Evolutionary conservation across 1,140 invertebrate species (phyloP).

Genomic region (Cataglyphis hispanica): DNA sequence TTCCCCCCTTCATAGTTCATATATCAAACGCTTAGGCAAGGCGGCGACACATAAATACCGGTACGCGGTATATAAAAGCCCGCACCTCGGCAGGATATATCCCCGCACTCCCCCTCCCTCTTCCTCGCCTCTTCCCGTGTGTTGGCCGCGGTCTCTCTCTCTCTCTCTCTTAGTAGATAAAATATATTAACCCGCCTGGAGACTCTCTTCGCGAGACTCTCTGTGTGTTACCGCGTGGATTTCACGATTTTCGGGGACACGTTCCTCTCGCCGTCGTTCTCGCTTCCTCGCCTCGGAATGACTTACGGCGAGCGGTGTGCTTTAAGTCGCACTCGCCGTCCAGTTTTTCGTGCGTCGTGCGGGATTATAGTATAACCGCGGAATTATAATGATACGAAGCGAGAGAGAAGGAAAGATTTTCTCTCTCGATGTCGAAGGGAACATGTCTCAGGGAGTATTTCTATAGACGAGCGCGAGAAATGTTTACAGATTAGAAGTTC

Average conservation of each 20-base stretch:
- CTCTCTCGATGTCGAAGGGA: no score
- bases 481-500: neutral
- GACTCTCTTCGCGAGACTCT: neutral
- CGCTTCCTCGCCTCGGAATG: slow-evolving; percentile 63
- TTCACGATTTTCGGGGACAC: slow-evolving; percentile 79
- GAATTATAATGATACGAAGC: slow-evolving; percentile 61
- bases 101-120: neutral
- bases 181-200: slow-evolving; percentile 77
- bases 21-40: slow-evolving; percentile 81
- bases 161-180: no score
- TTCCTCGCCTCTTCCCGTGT: no score
- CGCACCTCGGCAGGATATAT: slow-evolving; percentile 70
- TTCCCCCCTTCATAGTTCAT: slow-evolving; percentile 75
- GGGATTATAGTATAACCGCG: slow-evolving; percentile 67
- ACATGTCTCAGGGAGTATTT: no score
- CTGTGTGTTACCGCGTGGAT: slow-evolving; percentile 69
- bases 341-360: slow-evolving; percentile 32
- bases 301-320: slow-evolving; percentile 76
- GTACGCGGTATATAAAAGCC: slow-evolving; percentile 78
- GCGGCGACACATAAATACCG: slow-evolving; percentile 81
- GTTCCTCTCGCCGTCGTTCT: slow-evolving; percentile 35
- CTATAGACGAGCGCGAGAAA: neutral
- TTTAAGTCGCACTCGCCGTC: slow-evolving; percentile 64
- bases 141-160: slow-evolving; percentile 41
- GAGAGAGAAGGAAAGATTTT: neutral